Conservation (phyloP, 1,140 invertebrate genomes). For the Lordiphosa mommai region DNA sequence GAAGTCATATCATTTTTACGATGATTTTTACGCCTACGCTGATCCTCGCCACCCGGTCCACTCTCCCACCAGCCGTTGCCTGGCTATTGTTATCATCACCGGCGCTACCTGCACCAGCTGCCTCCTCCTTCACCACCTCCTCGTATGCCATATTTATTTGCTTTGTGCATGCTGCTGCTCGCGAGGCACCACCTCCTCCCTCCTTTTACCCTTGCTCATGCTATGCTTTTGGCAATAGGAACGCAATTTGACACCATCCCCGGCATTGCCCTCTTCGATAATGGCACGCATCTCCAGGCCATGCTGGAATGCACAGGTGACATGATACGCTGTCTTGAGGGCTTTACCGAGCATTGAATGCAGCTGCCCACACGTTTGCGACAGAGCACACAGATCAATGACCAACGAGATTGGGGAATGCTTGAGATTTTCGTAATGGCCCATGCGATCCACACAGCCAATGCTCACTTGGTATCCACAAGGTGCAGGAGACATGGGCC, state of each 20-base stretch:
- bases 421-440: constrained; percentile 99
- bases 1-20: constrained; percentile 94
- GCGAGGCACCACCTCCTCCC: constrained; percentile 60
- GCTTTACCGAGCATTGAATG: constrained; percentile 98
- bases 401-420: constrained; percentile 97
- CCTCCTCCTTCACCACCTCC: neutral
- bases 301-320: constrained; percentile 98
- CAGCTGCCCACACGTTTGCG: constrained; percentile 96
- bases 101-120: constrained; percentile 63
- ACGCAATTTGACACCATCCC: constrained; percentile 96
- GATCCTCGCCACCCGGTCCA: constrained; percentile 85
- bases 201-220: constrained; percentile 89
- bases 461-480: constrained; percentile 99
- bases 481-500: constrained; percentile 98
- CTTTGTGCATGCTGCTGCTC: constrained; percentile 69
- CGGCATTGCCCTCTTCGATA: constrained; percentile 95
- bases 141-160: constrained; percentile 39
- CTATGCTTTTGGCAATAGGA: constrained; percentile 98
- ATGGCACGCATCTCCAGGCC: constrained; percentile 98
- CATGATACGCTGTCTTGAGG: constrained; percentile 98
- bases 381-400: constrained; percentile 95
- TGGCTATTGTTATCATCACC: constrained; percentile 33
- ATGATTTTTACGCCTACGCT: constrained; percentile 84
- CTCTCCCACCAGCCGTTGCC: constrained; percentile 31
- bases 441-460: constrained; percentile 98